Evolutionary conservation across 2,888 invertebrate species (phyloP).

Genomic region (Odontomyia ornata): DNA sequence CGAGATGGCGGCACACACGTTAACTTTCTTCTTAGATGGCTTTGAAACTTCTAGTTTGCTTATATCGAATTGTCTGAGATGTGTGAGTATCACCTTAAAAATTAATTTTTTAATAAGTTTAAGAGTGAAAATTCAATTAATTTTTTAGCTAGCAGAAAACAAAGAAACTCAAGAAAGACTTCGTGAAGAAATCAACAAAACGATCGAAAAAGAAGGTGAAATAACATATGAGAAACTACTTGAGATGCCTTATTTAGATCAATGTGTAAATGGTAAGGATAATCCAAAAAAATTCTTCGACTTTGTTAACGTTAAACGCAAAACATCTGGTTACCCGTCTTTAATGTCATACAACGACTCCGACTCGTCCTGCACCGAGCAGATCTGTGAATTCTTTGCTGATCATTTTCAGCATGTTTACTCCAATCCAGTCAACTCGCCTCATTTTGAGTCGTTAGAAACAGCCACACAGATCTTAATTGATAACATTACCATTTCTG

Average conservation of each 20-base stretch:
- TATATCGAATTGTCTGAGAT: conserved; percentile 57
- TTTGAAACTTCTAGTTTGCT: conserved; percentile 59
- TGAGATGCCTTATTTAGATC: conserved; percentile 57
- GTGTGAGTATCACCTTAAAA: conserved; percentile 12
- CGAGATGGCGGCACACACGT: conserved; percentile 56
- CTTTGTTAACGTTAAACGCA: too few species aligned
- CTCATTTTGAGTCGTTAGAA: too few species aligned
- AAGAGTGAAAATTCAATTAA: not conserved
- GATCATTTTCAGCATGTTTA: too few species aligned
- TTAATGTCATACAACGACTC: too few species aligned
- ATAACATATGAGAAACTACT: conserved; percentile 54
- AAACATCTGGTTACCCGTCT: too few species aligned
- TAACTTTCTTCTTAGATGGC: conserved; percentile 62
- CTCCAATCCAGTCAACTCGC: too few species aligned
- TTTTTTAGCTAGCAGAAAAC: conserved; percentile 55
- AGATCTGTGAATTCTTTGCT: too few species aligned
- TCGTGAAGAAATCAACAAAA: conserved; percentile 54
- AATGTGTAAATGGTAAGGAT: conserved; percentile 54
- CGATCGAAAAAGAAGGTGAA: conserved; percentile 51
- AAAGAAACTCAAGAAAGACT: conserved; percentile 55
- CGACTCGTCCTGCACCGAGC: too few species aligned
- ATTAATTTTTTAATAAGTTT: not conserved
- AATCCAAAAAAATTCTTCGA: too few species aligned
- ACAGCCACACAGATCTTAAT: too few species aligned
- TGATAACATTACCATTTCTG: too few species aligned